Conservation (phyloP, 2,888 invertebrate species). For the Microchrysa polita region DNA sequence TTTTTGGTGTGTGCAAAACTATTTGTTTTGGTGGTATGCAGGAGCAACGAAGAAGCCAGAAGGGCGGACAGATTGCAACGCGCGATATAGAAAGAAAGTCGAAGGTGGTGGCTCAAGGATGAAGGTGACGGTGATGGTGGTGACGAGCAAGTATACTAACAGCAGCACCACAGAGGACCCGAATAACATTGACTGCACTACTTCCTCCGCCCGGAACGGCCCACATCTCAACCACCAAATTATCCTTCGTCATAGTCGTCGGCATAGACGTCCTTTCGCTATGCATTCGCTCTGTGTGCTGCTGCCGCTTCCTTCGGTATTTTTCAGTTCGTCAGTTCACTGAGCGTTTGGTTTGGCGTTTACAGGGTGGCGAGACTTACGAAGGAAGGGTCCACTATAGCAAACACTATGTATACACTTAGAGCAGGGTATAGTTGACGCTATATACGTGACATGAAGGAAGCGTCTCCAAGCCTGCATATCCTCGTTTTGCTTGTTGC, state of each 20-base stretch:
- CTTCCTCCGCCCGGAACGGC: constrained; percentile 51
- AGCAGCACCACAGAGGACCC: constrained; percentile 51
- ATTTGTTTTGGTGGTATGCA: constrained; percentile 55
- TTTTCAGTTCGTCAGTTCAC: constrained; percentile 21
- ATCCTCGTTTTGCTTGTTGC: constrained; percentile 19
- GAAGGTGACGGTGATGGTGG: background rate
- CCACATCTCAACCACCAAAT: constrained; percentile 45
- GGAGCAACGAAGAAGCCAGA: constrained; percentile 38
- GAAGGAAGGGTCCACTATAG: constrained; percentile 27
- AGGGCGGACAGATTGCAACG: background rate
- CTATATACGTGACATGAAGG: constrained; percentile 14
- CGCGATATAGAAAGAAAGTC: too few species aligned
- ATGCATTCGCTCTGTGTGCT: background rate
- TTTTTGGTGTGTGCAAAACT: constrained; percentile 53
- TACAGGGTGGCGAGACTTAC: constrained; percentile 40
- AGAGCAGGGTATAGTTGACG: constrained; percentile 6
- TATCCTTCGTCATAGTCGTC: constrained; percentile 48
- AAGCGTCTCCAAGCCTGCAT: constrained; percentile 29
- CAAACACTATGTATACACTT: too few species aligned
- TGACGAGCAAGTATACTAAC: background rate
- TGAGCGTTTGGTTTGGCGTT: constrained; percentile 3
- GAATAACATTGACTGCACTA: constrained; percentile 50
- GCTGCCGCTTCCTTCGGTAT: constrained; percentile 28
- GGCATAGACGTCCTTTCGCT: constrained; percentile 42
- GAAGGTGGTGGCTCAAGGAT: constrained; percentile 21